Conservation (phyloP, 2,797 vertebrate genomes). For the Sardinella longiceps region DNA sequence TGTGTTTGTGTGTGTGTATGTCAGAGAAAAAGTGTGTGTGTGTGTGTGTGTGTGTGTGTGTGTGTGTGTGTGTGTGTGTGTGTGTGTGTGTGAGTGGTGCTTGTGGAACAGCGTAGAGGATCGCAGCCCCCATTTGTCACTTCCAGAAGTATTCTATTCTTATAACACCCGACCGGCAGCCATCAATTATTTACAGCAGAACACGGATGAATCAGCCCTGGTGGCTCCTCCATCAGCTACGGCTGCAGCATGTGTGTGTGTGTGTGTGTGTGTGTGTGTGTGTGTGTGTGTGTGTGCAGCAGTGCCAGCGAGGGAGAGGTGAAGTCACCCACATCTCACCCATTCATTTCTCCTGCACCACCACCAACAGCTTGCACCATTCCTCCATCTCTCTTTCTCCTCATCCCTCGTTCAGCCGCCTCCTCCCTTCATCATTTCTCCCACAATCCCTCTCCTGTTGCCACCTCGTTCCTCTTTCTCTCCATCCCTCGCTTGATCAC, state of each 20-base stretch:
- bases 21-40: too few relatives aligned
- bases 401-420: too few relatives aligned
- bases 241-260: not conserved
- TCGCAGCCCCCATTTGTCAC: constrained; percentile 72
- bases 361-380: not conserved
- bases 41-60: too few relatives aligned
- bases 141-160: constrained; percentile 79
- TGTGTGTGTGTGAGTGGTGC: not conserved
- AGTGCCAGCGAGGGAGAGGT: not conserved
- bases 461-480: not conserved
- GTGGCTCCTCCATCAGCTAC: constrained; percentile 41
- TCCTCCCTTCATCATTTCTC: too few relatives aligned
- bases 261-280: too few relatives aligned
- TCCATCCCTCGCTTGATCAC: not conserved
- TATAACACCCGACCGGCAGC: constrained; percentile 75
- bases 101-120: not conserved
- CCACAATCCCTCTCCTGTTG: too few relatives aligned
- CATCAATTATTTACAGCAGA: constrained; percentile 78
- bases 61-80: too few relatives aligned
- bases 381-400: not conserved
- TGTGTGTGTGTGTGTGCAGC: too few relatives aligned
- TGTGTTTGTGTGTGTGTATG: too few relatives aligned
- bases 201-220: constrained; percentile 61
- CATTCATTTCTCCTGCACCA: not conserved
- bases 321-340: not conserved